Evolutionary conservation across 2,113 vertebrate genomes (phyloP).

Genomic region (Corythaixoides concolor): DNA sequence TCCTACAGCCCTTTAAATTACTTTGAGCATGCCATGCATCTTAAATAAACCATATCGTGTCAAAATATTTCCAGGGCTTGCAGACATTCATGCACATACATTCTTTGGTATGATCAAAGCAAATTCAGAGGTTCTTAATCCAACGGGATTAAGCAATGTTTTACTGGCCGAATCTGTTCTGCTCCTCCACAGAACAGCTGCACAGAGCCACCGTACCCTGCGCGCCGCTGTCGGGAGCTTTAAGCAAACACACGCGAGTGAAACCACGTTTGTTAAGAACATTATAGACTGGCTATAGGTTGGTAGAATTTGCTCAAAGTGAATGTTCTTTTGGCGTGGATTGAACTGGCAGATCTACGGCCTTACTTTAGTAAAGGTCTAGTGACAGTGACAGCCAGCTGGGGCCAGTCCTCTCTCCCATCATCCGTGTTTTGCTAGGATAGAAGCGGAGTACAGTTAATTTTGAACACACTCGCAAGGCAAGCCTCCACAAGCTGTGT

Average conservation of each 20-base stretch:
- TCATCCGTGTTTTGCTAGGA: neutral
- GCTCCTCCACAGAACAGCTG: neutral
- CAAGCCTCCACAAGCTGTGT: neutral
- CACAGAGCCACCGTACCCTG: neutral
- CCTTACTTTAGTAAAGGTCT: neutral
- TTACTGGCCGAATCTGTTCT: neutral
- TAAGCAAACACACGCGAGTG: fast-evolving
- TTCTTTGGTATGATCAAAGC: neutral
- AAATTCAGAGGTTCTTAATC: neutral
- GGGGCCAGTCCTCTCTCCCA: neutral
- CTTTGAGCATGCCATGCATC: neutral
- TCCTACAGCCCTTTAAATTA: neutral
- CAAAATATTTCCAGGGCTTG: neutral
- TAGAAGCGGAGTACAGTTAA: neutral
- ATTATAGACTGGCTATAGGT: neutral
- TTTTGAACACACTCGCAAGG: neutral
- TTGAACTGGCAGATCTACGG: neutral
- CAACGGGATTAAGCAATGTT: neutral
- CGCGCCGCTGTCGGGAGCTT: neutral
- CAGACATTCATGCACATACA: neutral
- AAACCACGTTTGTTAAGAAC: neutral
- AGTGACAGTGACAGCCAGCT: neutral
- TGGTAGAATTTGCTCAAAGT: neutral
- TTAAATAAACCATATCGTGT: neutral
- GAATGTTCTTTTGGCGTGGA: neutral